Evolutionary conservation across 2,888 invertebrate genomes (phyloP), one percentile per base, ranked within the genome.

Genomic region (Caenorhabditis japonica): DNA sequence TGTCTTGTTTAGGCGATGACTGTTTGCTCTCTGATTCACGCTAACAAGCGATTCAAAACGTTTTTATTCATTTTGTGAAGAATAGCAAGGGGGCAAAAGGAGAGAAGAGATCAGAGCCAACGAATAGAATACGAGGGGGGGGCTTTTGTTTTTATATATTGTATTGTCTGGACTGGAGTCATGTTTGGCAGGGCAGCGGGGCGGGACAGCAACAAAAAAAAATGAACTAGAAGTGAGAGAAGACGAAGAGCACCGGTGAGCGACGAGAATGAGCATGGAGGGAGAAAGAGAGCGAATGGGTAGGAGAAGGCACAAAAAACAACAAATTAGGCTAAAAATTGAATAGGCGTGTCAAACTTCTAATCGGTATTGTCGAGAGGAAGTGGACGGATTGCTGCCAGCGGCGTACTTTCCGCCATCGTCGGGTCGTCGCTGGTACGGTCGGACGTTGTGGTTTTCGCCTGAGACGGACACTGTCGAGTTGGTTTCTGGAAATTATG

Each of bases 361-460:
- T 38, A 71, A 39, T 36, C 62, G 71, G 27, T 56, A 66, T 17
- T 53, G 49, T 44, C 56, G 49, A 0, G 56, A 56, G 21, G 64
- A 64, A 5, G 30, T 33, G 15, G 44, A 46, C 10, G 43, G 61
- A n/a, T n/a, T n/a, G n/a, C n/a, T n/a, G 19, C 56, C 61, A 0
- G 33, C 39, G 15, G 41, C 25, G 49, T 61, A 70, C 25, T 71
- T 71, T 36, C 62, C 70, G 13, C 64, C 58, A 7, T 80, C 80
- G 15, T 78, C 80, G 8, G 58, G 53, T 33, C 78, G 38, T 38
- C 80, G 62, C 56, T 78, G 78, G 41, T 80, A 80, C 3, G 80
- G 61, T 61, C 77, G 55, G 15, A 60, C 46, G 52, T 58, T 51
- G 47, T 58, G 62, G 43, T 72, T 64, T n/a, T 72, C 70, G 23